Percentiles rank a stretch among this genome's conserved stretches.
Evolutionary conservation across 2,113 vertebrate genomes (phyloP).

Genomic region (Lagopus leucura): DNA sequence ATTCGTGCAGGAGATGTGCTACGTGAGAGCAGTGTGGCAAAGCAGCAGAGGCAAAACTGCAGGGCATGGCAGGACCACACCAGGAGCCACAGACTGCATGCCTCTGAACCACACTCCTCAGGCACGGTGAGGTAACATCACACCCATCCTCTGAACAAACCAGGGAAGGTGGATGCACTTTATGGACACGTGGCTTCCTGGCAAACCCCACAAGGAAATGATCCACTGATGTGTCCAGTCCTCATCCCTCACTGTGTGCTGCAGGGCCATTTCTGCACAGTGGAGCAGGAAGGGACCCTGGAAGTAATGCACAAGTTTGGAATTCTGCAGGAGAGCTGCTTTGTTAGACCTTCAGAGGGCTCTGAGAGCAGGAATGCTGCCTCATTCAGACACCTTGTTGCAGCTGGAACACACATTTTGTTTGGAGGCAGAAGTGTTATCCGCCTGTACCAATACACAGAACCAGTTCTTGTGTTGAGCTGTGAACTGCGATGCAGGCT

Average conservation of each 20-base stretch:
- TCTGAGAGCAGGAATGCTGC: neutral
- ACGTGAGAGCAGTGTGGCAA: neutral
- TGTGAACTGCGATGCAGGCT: fast-evolving
- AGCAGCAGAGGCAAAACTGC: slow-evolving; percentile 16
- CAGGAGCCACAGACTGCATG: neutral
- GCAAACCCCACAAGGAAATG: fast-evolving
- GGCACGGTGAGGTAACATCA: neutral
- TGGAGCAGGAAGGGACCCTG: neutral
- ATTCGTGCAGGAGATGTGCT: slow-evolving; percentile 19
- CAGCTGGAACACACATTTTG: neutral
- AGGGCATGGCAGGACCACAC: neutral
- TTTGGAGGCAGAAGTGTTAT: neutral
- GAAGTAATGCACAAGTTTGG: fast-evolving
- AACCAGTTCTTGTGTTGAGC: fast-evolving
- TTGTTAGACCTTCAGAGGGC: neutral
- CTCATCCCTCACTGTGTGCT: fast-evolving
- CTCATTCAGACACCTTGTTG: fast-evolving
- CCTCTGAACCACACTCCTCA: too few relatives aligned
- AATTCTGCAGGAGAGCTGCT: neutral
- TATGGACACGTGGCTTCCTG: neutral
- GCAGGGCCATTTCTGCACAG: neutral
- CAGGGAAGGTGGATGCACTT: neutral
- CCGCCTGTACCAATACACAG: fast-evolving
- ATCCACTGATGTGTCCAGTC: neutral
- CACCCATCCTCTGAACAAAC: neutral